Evolutionary conservation across 2,797 vertebrate species (phyloP).

Genomic region (Eleutherodactylus coqui): DNA sequence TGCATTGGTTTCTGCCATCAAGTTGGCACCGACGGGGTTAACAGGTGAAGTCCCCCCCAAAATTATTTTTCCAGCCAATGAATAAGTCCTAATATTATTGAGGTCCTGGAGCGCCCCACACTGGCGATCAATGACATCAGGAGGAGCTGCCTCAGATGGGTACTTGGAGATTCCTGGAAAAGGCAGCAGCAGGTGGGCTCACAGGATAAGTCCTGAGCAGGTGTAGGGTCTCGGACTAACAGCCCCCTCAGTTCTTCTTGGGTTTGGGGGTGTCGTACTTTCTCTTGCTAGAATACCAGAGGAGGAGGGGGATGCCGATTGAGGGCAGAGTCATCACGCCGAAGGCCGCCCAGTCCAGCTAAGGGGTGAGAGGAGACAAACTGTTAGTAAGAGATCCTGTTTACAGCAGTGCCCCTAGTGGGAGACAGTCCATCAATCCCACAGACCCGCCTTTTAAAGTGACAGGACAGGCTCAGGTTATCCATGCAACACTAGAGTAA

Average conservation of each 20-base stretch:
- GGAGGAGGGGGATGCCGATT: constrained; percentile 92
- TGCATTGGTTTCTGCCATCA: background rate
- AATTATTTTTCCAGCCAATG: background rate
- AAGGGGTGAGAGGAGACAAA: constrained; percentile 31
- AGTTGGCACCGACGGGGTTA: background rate
- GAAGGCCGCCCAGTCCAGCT: constrained; percentile 97
- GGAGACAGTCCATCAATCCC: no score
- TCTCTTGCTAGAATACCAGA: constrained; percentile 97
- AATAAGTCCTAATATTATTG: background rate
- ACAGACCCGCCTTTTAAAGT: no score
- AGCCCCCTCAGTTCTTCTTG: constrained; percentile 88
- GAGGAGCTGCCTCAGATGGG: background rate
- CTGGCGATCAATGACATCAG: background rate
- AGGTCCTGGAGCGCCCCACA: background rate
- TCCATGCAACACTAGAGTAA: no score
- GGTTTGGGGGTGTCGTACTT: constrained; percentile 92
- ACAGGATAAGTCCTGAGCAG: background rate
- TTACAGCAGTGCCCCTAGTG: no score
- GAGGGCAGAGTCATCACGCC: constrained; percentile 97
- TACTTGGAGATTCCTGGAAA: background rate
- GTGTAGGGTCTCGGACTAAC: background rate
- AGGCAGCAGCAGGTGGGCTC: background rate
- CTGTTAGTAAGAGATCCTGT: background rate
- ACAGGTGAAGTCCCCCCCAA: background rate
- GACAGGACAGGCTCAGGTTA: no score